Percentiles rank a stretch among this genome's conserved stretches.
Evolutionary conservation across 2,113 vertebrate species (phyloP).

Genomic region (Phalacrocorax aristotelis): DNA sequence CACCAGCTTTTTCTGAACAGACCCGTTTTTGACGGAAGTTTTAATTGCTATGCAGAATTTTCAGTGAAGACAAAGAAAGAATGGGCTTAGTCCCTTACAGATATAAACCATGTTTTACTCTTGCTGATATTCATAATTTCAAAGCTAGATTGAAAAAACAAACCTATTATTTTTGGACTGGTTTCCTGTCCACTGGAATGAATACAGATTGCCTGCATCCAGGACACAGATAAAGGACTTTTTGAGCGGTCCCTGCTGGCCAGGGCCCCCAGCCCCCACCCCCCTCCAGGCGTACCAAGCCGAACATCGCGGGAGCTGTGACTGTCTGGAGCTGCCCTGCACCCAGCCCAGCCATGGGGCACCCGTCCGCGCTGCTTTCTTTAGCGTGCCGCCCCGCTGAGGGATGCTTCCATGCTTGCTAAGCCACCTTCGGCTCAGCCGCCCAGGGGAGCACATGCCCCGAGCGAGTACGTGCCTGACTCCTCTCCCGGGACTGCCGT

Average conservation of each 20-base stretch:
- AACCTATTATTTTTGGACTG: neutral
- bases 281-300: neutral
- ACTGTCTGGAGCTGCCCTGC: neutral
- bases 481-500: neutral
- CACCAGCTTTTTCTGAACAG: neutral
- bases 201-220: neutral
- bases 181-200: neutral
- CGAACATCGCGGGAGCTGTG: rapidly evolving
- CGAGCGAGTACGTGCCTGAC: rapidly evolving
- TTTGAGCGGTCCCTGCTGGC: neutral
- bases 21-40: neutral
- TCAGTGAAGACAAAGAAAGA: neutral
- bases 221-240: neutral
- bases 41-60: neutral
- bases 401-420: neutral
- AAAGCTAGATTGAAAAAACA: neutral
- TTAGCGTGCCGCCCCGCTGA: neutral
- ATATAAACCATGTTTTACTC: neutral
- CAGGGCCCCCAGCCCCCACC: neutral
- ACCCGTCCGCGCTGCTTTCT: neutral
- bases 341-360: neutral
- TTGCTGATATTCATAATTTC: neutral
- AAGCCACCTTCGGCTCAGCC: neutral
- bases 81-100: neutral
- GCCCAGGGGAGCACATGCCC: neutral